Evolutionary conservation across 2,797 vertebrate genomes (phyloP).

Genomic region (Acipenser oxyrinchus): DNA sequence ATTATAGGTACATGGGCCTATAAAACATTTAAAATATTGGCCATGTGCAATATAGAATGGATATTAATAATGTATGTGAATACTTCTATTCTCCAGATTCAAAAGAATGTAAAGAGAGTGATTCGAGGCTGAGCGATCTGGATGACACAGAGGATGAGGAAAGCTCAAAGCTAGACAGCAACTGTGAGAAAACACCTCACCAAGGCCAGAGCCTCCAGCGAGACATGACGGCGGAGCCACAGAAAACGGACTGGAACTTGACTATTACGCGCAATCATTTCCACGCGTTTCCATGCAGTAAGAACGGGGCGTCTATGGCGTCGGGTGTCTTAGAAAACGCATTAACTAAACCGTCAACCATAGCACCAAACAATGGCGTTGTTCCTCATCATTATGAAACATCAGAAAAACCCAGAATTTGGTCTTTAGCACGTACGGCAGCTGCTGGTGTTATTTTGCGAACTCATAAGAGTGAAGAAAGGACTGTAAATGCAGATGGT

Average conservation of each 20-base stretch:
- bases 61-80: background rate
- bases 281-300: constrained; percentile 59
- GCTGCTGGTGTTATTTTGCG: constrained; percentile 58
- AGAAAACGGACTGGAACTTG: constrained; percentile 61
- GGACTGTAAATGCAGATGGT: constrained; percentile 55
- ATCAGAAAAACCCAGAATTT: constrained; percentile 80
- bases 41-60: background rate
- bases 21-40: too few species aligned
- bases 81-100: constrained; percentile 44
- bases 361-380: constrained; percentile 30
- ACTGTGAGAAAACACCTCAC: constrained; percentile 52
- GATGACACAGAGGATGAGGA: constrained; percentile 82
- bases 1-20: too few species aligned
- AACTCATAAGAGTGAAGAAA: constrained; percentile 43
- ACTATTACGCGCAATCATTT: constrained; percentile 55
- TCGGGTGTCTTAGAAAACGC: constrained; percentile 57
- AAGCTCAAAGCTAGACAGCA: constrained; percentile 69
- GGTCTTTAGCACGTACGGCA: constrained; percentile 85
- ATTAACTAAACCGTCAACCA: constrained; percentile 38
- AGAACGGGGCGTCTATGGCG: constrained; percentile 40
- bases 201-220: constrained; percentile 45
- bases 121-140: constrained; percentile 74
- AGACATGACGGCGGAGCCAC: constrained; percentile 37
- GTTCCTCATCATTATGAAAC: constrained; percentile 60
- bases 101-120: constrained; percentile 66